Evolutionary conservation across 2,888 invertebrate species (phyloP).

Genomic region (Frankliniella intonsa): DNA sequence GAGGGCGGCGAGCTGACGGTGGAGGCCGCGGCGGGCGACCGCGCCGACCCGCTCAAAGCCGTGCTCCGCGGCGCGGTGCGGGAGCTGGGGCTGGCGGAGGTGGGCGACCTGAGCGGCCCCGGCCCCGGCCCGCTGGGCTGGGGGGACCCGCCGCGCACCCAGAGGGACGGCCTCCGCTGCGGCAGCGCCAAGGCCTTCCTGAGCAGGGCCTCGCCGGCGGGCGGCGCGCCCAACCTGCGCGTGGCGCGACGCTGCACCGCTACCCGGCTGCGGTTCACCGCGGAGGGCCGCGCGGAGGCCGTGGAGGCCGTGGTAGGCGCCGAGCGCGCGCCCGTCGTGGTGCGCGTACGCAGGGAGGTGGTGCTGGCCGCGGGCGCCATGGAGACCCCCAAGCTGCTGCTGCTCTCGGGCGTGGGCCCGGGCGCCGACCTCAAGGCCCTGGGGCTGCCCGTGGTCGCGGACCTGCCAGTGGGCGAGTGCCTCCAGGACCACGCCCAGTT

Average conservation of each 20-base stretch:
- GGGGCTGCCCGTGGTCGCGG: slow-evolving; percentile 5
- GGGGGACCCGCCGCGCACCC: background rate
- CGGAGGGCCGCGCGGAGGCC: background rate
- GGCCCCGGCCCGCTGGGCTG: slow-evolving; percentile 3
- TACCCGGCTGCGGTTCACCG: background rate
- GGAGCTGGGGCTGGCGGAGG: background rate
- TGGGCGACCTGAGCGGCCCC: slow-evolving; percentile 8
- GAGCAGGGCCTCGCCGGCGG: background rate
- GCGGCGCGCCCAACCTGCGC: background rate
- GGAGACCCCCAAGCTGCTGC: slow-evolving; percentile 18
- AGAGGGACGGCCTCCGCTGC: slow-evolving; percentile 1
- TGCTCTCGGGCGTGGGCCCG: background rate
- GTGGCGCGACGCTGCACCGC: background rate
- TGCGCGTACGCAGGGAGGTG: background rate
- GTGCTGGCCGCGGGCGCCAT: slow-evolving; percentile 14
- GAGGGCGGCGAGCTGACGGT: slow-evolving; percentile 10
- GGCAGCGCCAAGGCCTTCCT: slow-evolving; percentile 11
- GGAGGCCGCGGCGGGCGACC: background rate
- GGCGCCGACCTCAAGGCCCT: background rate
- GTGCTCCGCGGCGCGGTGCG: background rate
- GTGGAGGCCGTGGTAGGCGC: background rate
- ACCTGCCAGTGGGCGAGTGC: background rate
- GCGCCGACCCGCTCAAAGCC: background rate
- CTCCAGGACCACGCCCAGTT: slow-evolving; percentile 15
- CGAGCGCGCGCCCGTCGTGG: background rate